Conservation (phyloP, 1,140 invertebrate species). For the Drosophila triauraria region DNA sequence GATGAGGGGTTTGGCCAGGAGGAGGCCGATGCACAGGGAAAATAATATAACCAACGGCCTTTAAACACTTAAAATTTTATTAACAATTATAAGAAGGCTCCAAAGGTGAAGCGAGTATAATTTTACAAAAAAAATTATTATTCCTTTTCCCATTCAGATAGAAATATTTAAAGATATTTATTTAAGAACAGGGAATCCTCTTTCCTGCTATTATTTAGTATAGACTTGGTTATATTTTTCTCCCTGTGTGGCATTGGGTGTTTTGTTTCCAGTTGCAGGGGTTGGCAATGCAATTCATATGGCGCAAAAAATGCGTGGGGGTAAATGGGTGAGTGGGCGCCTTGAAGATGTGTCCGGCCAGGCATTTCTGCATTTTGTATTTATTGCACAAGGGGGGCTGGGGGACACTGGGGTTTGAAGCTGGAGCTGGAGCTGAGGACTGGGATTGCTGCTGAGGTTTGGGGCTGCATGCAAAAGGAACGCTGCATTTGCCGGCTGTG, state of each 20-base stretch:
- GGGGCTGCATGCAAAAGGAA: slow-evolving; percentile 41
- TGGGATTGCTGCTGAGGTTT: neutral
- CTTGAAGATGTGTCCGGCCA: slow-evolving; percentile 72
- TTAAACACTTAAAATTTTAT: too few relatives aligned
- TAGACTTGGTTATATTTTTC: neutral
- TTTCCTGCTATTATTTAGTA: neutral
- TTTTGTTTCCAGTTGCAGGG: slow-evolving; percentile 3
- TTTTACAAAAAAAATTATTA: too few relatives aligned
- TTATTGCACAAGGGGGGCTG: slow-evolving; percentile 64
- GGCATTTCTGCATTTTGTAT: slow-evolving; percentile 77
- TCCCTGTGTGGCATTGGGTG: neutral
- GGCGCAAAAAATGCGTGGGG: slow-evolving; percentile 33
- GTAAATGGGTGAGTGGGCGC: slow-evolving; percentile 26
- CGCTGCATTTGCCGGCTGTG: slow-evolving; percentile 62
- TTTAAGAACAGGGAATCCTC: neutral
- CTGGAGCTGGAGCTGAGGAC: neutral
- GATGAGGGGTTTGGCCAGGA: slow-evolving; percentile 1
- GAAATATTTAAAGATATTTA: neutral
- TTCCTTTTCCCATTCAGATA: neutral
- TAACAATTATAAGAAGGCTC: too few relatives aligned
- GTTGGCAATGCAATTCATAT: slow-evolving; percentile 48
- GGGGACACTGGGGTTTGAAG: slow-evolving; percentile 6
- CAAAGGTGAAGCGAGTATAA: neutral
- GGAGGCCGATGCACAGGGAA: slow-evolving; percentile 9
- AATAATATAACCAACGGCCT: neutral